Evolutionary conservation across 2,113 vertebrate species (phyloP), one percentile per base, ranked within the genome.

Genomic region (Cephalopterus ornatus): DNA sequence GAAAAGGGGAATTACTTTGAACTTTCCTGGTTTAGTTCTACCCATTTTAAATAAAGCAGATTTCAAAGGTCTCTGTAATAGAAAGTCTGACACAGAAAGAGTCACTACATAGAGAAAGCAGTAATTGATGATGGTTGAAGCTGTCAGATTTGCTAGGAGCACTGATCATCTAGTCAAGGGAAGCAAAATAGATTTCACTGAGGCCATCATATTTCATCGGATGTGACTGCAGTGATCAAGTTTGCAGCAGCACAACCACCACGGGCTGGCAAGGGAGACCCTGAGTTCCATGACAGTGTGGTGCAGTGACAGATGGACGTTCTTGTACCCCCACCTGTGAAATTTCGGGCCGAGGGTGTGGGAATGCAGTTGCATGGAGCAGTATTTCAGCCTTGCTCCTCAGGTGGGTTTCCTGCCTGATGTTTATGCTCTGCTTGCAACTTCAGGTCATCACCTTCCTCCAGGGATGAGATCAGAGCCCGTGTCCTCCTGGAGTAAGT

Each of bases 101-200:
- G 47, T n/a, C 61, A 47, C 68, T 93, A 83, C 22, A 32, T 41
- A 41, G 79, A 88, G 85, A 81, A 90, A 67, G 92, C 56, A 63
- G 66, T 90, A 93, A 96, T 84, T 92, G 93, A 96, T 90, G 90
- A 44, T 93, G 92, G 76, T 75, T 95, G 88, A 88, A 92, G 71
- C 82, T 95, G 95, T 84, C 95, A 94, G 76, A 77, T 84, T 93
- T 75, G 72, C 88, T 91, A 22, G 63, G 41, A 95, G 76, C 79
- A 37, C 90, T 91, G 88, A 96, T 96, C 90, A 32, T 61, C 93
- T 89, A 93, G 63, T 90, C 68, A 84, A 84, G 75, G 68, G 68
- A 86, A 83, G 56, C 23, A 90, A 94, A 93, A 96, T 81, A 93
- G 92, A 95, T 95, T 75, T 88, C 78, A 27, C 27, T 5, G 22